Base-by-base conservation (phyloP, 2,888 invertebrate species). In the Cantharis lateralis region DNA sequence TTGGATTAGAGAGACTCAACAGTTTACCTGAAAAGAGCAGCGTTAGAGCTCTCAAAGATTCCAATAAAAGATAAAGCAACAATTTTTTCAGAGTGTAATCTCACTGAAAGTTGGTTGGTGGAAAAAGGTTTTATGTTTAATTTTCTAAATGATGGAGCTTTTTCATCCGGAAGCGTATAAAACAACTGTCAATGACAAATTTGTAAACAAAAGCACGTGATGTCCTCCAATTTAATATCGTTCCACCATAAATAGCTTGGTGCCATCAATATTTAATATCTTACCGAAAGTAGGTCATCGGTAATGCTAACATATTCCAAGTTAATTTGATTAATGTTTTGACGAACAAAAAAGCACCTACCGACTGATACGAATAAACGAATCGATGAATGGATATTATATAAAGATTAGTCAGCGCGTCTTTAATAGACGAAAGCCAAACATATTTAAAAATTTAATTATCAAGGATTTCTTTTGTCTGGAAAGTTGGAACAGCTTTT, bases 171-270 rank as follows among this genome's bases (percentile, higher is more conserved):
- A 48, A 48, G 48, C n/a, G 48, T n/a, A 48, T n/a, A n/a, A 48
- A 48, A 7, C 48, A 48, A 48, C 48, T 48, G n/a, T 48, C n/a
- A 48, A 48, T 48, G 48, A 48, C 48, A 66, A 32, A 66, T 72
- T n/a, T 72, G 72, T 72, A 72, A 72, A 72, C 72, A 72, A 72
- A 48, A 66, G 24, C 72, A 72, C 72, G 72, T 72, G 72, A 26
- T 71, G 64, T 15, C 71, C 64, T 72, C 18, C 20, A 66, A 18
- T 20, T 62, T 32, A n/a, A 71, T 24, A 24, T 26, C 62, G 11
- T 26, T 26, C 15, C 15, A 24, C 62, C 24, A 24, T 62, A 71
- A 71, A 71, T 62, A 71, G 71, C 24, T 11, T 62, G 13, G 16
- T 24, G 24, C 24, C 24, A 66, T 24, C 18, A 24, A 66, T 24